Evolutionary conservation across 1,140 invertebrate genomes (phyloP).

Genomic region (Diabrotica undecimpunctata): DNA sequence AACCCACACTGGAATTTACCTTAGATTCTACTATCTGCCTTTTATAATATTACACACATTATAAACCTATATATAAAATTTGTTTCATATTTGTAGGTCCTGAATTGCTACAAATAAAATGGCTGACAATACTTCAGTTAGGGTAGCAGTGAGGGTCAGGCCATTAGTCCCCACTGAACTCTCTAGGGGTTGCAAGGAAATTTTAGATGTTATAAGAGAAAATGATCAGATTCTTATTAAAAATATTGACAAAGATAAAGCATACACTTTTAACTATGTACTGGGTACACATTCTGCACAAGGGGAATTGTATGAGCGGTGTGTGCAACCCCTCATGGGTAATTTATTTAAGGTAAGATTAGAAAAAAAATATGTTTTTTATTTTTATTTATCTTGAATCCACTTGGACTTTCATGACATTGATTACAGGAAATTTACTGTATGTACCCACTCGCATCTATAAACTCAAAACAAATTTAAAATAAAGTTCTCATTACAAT

Average conservation of each 20-base stretch:
- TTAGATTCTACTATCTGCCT: too few species aligned
- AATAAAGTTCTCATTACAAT: too few species aligned
- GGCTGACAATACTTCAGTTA: constrained; percentile 46
- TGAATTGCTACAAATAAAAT: constrained; percentile 3
- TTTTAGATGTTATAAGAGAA: constrained; percentile 58
- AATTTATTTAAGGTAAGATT: constrained; percentile 68
- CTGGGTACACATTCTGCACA: constrained; percentile 69
- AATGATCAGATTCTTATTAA: constrained; percentile 70
- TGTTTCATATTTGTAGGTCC: not conserved
- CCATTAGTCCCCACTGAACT: constrained; percentile 72
- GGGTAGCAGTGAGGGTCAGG: constrained; percentile 76
- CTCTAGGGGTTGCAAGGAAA: constrained; percentile 63
- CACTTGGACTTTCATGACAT: too few species aligned
- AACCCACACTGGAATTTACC: too few species aligned
- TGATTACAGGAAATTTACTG: too few species aligned
- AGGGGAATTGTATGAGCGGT: constrained; percentile 70
- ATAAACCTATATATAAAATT: too few species aligned
- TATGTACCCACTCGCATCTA: too few species aligned
- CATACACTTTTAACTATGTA: constrained; percentile 88
- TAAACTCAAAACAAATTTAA: too few species aligned
- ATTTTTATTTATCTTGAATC: too few species aligned
- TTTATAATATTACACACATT: too few species aligned
- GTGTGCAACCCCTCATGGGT: constrained; percentile 70
- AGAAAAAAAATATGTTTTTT: too few species aligned
- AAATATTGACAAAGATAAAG: constrained; percentile 67